Percentiles rank a stretch among this genome's conserved stretches.
phyloP scores from a whole-genome alignment of 2,888 invertebrate species.

The Rhopalosiphum nymphaeae region DNA sequence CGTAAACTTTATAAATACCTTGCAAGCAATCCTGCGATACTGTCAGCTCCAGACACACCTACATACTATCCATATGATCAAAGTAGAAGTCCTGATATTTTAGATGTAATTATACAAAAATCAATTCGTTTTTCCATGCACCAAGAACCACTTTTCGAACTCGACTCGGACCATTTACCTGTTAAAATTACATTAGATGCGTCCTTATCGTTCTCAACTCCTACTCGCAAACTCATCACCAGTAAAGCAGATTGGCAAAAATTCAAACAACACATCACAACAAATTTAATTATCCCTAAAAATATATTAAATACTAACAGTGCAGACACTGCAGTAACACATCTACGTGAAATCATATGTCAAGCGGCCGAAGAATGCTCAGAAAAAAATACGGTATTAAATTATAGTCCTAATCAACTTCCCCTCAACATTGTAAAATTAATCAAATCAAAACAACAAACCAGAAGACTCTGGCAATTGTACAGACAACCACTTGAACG shows the following conservation, averaged over 20 bases:
- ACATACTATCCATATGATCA: too few species aligned
- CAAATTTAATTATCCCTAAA: background rate
- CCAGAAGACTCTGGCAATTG: background rate
- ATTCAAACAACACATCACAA: background rate
- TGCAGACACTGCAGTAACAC: background rate
- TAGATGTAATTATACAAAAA: slow-evolving; percentile 2
- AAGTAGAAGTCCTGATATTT: background rate
- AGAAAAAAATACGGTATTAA: background rate
- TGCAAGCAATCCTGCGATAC: too few species aligned
- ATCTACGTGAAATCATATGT: background rate
- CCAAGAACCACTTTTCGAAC: slow-evolving; percentile 4
- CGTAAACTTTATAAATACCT: too few species aligned
- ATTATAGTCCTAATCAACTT: slow-evolving; percentile 4
- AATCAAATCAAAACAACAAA: background rate
- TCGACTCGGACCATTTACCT: slow-evolving; percentile 11
- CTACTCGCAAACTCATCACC: background rate
- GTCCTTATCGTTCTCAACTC: background rate
- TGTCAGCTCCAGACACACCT: too few species aligned
- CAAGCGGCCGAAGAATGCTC: background rate
- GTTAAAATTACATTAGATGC: background rate
- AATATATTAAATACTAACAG: background rate
- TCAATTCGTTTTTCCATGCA: background rate
- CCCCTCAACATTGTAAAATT: background rate
- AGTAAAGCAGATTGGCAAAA: background rate
- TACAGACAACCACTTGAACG: background rate